These are phyloP conservation scores for Urocitellus parryii DNA, from an alignment of 2,113 vertebrate genomes.

Conservation along the genomic window DNA sequence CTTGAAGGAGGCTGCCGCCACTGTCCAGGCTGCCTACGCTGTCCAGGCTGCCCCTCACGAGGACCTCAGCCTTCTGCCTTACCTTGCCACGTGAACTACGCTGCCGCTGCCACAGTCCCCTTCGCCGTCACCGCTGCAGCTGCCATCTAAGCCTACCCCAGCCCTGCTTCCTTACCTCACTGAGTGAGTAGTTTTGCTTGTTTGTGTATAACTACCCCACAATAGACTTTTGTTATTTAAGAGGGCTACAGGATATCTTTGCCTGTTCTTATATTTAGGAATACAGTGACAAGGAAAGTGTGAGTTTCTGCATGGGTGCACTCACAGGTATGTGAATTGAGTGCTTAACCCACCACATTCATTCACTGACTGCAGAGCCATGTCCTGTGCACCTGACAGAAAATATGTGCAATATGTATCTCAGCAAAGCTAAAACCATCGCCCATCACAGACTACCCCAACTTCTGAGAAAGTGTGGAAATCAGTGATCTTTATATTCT, in stretches of 20 bases:
- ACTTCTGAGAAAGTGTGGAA: not conserved
- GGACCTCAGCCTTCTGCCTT: too few species aligned
- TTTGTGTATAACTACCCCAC: conserved; percentile 4
- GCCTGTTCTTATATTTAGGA: conserved; percentile 3
- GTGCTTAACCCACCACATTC: not conserved
- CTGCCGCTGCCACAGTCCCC: too few species aligned
- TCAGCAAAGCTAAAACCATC: conserved; percentile 37
- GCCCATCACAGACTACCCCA: not conserved
- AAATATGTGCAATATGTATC: not conserved
- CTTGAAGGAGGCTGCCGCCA: too few species aligned
- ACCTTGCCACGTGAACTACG: too few species aligned
- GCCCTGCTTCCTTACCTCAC: too few species aligned
- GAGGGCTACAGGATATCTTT: not conserved
- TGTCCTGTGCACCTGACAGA: not conserved
- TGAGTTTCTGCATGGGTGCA: not conserved
- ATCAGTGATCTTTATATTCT: conserved; percentile 14
- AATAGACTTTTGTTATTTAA: not conserved
- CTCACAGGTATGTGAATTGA: not conserved
- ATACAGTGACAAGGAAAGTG: not conserved
- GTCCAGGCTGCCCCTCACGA: too few species aligned
- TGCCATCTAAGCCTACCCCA: rapidly evolving
- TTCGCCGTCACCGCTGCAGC: too few species aligned
- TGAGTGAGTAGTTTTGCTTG: not conserved
- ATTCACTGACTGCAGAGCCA: not conserved
- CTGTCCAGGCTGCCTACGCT: too few species aligned